Conservation (phyloP, 64 coral and sea anemone genomes). For the Montipora efflorescens region DNA sequence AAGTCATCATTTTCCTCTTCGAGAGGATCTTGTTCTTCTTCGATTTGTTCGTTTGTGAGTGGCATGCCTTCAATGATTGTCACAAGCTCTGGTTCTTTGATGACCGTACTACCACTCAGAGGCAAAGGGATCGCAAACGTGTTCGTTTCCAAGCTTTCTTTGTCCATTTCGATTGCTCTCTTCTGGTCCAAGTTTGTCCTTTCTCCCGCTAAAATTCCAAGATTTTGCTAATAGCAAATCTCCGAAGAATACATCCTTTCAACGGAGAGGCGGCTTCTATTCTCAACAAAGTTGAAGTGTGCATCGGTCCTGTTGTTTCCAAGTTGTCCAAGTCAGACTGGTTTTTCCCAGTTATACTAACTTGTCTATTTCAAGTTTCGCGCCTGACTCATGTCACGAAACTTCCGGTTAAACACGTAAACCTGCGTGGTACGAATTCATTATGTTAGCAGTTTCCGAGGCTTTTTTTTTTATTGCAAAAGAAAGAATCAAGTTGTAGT, state of each 20-base stretch:
- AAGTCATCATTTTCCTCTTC: slow-evolving; percentile 29
- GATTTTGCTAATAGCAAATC: not conserved
- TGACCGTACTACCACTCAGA: not conserved
- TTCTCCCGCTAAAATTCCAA: not conserved
- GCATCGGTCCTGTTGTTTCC: slow-evolving; percentile 3
- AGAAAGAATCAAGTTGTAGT: too few species aligned
- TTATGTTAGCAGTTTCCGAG: too few species aligned
- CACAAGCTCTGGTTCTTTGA: slow-evolving; percentile 71
- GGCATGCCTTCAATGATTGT: slow-evolving; percentile 69
- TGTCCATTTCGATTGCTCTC: slow-evolving; percentile 10
- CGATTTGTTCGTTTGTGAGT: slow-evolving; percentile 69
- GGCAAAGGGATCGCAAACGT: not conserved
- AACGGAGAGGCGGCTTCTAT: not conserved
- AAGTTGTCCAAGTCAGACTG: slow-evolving; percentile 42
- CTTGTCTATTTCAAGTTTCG: slow-evolving; percentile 20
- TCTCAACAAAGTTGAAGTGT: not conserved
- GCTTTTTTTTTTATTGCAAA: not conserved
- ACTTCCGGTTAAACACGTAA: not conserved
- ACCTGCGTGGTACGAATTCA: not conserved
- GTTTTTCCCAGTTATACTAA: slow-evolving; percentile 20
- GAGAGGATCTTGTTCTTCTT: slow-evolving; percentile 57
- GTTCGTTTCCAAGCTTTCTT: slow-evolving; percentile 13
- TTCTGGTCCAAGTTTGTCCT: not conserved
- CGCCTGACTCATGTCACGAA: slow-evolving; percentile 8
- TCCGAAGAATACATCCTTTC: not conserved